Evolutionary conservation across 2,113 vertebrate genomes (phyloP).

Genomic region (Lynx canadensis): DNA sequence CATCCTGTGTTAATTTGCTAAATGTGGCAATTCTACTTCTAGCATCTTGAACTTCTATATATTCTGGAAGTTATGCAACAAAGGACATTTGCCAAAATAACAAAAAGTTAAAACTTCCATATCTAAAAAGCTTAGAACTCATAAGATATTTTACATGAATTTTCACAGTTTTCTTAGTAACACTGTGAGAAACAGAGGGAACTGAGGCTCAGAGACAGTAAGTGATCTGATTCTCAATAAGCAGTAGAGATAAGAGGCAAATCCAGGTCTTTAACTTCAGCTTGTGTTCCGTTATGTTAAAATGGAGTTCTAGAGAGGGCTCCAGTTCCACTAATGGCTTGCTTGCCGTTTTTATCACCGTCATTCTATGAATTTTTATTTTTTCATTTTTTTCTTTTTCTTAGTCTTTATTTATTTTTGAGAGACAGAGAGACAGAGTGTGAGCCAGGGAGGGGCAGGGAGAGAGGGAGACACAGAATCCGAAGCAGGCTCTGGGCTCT

Average conservation of each 20-base stretch:
- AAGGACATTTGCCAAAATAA: not conserved
- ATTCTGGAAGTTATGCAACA: not conserved
- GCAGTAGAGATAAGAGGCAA: not conserved
- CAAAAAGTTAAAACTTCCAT: slow-evolving; percentile 26
- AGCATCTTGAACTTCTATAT: not conserved
- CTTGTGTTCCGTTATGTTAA: not conserved
- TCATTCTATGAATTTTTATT: not conserved
- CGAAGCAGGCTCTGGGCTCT: no score
- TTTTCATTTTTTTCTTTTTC: no score
- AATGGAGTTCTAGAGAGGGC: not conserved
- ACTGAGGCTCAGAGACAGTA: not conserved
- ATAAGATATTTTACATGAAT: not conserved
- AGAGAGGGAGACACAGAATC: no score
- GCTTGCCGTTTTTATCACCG: not conserved
- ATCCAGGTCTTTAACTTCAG: not conserved
- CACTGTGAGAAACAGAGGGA: not conserved
- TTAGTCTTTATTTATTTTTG: no score
- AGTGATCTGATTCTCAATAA: not conserved
- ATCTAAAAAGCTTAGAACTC: not conserved
- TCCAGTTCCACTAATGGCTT: not conserved
- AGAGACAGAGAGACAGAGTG: no score
- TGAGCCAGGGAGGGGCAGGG: no score
- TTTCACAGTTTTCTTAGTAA: not conserved
- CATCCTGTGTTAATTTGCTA: not conserved
- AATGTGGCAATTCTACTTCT: not conserved